A percentile compares a stretch with the other conserved stretches of the same genome.
These are phyloP conservation scores for Phallusia fumigata DNA, from an alignment of 23 tunicate species.

Conservation along the genomic window DNA sequence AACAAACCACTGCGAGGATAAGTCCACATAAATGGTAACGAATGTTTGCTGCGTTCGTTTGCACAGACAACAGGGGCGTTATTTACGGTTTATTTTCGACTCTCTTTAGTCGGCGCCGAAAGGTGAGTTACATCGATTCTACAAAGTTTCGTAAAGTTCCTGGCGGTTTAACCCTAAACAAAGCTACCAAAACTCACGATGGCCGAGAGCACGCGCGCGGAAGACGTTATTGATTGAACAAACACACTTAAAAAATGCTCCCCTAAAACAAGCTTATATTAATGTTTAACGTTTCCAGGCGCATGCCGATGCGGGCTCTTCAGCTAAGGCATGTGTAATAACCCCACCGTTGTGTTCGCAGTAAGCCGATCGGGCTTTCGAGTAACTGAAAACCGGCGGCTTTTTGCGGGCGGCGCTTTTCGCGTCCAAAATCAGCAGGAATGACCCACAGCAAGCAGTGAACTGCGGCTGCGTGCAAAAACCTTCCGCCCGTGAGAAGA, in stretches of 20 bases:
- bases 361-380: neutral
- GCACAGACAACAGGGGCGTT: constrained; percentile 5
- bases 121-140: neutral
- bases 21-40: neutral
- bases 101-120: neutral
- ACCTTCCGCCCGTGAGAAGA: constrained; percentile 8
- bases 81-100: constrained; percentile 4
- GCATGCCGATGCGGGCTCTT: neutral
- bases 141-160: neutral
- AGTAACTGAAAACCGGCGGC: constrained; percentile 1
- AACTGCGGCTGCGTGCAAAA: neutral
- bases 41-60: constrained; percentile 3
- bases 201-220: neutral
- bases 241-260: neutral
- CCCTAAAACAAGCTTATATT: neutral
- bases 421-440: neutral
- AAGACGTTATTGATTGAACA: constrained; percentile 6
- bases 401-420: constrained; percentile 2
- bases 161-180: neutral
- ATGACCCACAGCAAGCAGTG: neutral
- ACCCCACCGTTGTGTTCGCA: neutral
- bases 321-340: constrained; percentile 1
- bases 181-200: neutral
- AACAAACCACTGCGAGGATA: neutral
- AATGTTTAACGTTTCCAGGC: constrained; percentile 4